Percentiles rank a stretch among this genome's conserved stretches.
Evolutionary conservation across 2,888 invertebrate species (phyloP).

Genomic region (Notodonta dromedarius): DNA sequence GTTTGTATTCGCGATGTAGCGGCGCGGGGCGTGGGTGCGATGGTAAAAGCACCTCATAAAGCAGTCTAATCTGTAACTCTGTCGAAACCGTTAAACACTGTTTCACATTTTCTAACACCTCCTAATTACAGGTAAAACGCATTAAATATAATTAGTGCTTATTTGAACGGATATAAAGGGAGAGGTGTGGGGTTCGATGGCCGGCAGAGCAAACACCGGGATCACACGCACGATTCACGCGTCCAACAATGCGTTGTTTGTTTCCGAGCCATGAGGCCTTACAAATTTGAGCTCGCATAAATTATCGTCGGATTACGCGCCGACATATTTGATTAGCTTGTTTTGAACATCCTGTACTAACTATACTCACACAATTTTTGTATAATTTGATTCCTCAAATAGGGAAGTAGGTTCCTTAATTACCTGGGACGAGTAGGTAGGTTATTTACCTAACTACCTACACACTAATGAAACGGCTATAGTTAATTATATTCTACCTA

Average conservation of each 20-base stretch:
- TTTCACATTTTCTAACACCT: constrained; percentile 77
- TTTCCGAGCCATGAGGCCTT: constrained; percentile 53
- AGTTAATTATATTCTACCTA: too few species aligned
- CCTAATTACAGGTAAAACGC: constrained; percentile 81
- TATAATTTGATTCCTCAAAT: neutral
- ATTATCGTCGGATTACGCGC: constrained; percentile 53
- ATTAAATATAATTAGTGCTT: constrained; percentile 79
- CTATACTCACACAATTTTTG: constrained; percentile 5
- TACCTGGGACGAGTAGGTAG: too few species aligned
- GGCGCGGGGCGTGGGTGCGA: constrained; percentile 65
- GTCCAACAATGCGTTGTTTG: constrained; percentile 62
- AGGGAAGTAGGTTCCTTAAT: neutral
- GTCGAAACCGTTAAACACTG: constrained; percentile 70
- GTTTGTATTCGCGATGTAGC: constrained; percentile 67
- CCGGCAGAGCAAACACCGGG: constrained; percentile 57
- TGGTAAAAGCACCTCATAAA: constrained; percentile 68
- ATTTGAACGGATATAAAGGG: constrained; percentile 73
- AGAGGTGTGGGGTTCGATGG: constrained; percentile 62
- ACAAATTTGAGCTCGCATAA: constrained; percentile 53
- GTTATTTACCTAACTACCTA: too few species aligned
- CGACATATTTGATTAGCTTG: constrained; percentile 47
- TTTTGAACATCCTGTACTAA: constrained; percentile 24
- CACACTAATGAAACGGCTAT: too few species aligned
- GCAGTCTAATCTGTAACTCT: constrained; percentile 67
- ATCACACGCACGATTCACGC: constrained; percentile 58